These are phyloP conservation scores for Yponomeuta evonymella DNA, from an alignment of 2,888 invertebrate genomes.

Conservation along the genomic window DNA sequence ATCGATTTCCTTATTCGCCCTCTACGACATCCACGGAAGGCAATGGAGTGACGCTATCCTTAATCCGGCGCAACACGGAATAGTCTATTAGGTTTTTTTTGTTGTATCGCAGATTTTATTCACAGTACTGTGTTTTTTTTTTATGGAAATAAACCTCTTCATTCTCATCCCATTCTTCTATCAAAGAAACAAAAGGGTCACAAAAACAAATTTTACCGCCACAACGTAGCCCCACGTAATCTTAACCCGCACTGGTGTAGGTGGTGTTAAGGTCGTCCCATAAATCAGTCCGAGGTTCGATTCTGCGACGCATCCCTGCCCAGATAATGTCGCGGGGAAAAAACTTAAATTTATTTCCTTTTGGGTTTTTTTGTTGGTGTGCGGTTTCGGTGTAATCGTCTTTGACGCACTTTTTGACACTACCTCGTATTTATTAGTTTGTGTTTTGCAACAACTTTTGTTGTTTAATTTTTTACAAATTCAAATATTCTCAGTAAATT, in stretches of 20 bases:
- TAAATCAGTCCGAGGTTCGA: not conserved
- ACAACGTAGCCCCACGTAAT: not conserved
- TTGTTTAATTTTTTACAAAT: too few relatives aligned
- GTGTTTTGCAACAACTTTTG: too few relatives aligned
- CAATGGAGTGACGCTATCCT: too few relatives aligned
- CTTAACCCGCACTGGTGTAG: not conserved
- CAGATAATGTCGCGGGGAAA: not conserved
- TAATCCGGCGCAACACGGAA: too few relatives aligned
- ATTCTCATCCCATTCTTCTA: too few relatives aligned
- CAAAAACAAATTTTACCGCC: too few relatives aligned
- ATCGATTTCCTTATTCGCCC: too few relatives aligned
- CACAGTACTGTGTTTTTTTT: too few relatives aligned
- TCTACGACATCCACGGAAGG: too few relatives aligned
- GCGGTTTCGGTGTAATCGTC: not conserved
- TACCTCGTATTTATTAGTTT: not conserved
- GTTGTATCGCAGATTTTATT: not conserved
- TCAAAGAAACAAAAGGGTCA: too few relatives aligned
- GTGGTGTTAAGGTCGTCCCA: not conserved
- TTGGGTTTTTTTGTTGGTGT: not conserved
- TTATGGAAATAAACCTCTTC: too few relatives aligned
- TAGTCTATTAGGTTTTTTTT: not conserved
- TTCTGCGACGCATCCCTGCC: not conserved
- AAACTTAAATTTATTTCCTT: conserved; percentile 4
- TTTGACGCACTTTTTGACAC: not conserved
- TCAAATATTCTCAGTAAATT: too few relatives aligned